phyloP scores from a whole-genome alignment of 2,113 vertebrate genomes.

The Anas platyrhynchos region DNA sequence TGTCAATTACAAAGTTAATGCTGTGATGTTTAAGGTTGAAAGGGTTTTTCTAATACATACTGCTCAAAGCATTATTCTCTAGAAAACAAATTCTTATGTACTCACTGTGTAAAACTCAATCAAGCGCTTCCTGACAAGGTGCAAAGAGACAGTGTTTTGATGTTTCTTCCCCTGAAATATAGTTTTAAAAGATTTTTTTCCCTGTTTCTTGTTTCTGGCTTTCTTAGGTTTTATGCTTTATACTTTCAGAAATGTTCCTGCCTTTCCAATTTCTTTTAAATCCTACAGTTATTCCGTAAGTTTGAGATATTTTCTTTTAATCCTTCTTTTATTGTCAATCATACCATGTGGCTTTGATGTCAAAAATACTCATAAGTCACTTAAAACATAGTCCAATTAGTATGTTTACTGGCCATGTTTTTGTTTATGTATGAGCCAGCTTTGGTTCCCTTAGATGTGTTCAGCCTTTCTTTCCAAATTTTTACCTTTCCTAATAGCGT shows the following conservation, averaged over 20 bases:
- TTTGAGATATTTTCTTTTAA: neutral
- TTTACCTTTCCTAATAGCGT: neutral
- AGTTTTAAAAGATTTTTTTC: neutral
- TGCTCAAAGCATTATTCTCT: conserved; percentile 42
- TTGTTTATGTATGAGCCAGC: neutral
- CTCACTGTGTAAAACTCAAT: conserved; percentile 29
- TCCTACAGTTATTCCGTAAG: neutral
- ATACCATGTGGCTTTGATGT: neutral
- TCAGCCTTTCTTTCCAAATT: neutral
- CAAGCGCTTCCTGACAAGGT: conserved; percentile 36
- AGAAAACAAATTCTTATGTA: conserved; percentile 36
- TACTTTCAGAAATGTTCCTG: neutral
- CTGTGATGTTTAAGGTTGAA: conserved; percentile 20
- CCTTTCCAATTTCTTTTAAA: conserved; percentile 20
- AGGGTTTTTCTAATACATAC: neutral
- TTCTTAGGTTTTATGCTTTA: neutral
- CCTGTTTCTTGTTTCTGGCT: neutral
- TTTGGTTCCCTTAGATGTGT: neutral
- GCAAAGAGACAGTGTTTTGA: conserved; percentile 39
- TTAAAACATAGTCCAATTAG: neutral
- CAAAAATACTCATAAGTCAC: neutral
- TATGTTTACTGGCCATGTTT: neutral
- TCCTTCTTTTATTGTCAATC: neutral
- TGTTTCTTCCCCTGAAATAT: neutral
- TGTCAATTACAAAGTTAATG: conserved; percentile 34